Percentiles rank a stretch among this genome's conserved stretches.
Evolutionary conservation across 1,140 invertebrate species (phyloP).

Genomic region (Lepidostoma basale): DNA sequence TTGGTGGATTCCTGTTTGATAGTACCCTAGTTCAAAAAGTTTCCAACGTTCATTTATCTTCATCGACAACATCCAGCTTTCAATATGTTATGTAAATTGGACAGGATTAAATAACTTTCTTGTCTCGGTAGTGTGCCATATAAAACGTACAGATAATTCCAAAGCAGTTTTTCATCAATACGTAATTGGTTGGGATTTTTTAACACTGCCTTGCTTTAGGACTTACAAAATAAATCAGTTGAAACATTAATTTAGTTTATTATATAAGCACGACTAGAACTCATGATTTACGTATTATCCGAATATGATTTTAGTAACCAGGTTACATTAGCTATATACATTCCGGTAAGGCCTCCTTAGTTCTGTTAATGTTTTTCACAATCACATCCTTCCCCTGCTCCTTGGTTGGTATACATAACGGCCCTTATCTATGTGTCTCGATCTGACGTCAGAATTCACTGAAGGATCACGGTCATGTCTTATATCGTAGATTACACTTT

Average conservation of each 20-base stretch:
- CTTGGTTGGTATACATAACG: slow-evolving; percentile 17
- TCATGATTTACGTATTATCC: neutral
- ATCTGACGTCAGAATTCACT: neutral
- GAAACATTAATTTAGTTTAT: neutral
- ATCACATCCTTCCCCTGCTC: neutral
- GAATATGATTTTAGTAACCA: too few species aligned
- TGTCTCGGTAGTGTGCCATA: too few species aligned
- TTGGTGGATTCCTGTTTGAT: too few species aligned
- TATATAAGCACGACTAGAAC: neutral
- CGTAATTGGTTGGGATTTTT: too few species aligned
- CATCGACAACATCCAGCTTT: too few species aligned
- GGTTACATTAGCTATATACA: too few species aligned
- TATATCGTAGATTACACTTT: slow-evolving; percentile 14
- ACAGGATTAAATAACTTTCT: too few species aligned
- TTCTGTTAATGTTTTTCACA: neutral
- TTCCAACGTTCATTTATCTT: too few species aligned
- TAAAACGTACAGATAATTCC: too few species aligned
- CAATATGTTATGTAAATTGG: too few species aligned
- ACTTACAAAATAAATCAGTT: neutral
- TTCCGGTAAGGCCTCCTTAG: slow-evolving; percentile 21
- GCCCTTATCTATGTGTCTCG: neutral
- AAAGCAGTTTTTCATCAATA: too few species aligned
- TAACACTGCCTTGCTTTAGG: neutral
- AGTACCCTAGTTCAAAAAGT: too few species aligned
- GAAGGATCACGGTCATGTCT: neutral